A percentile compares a stretch with the other conserved stretches of the same genome.
Evolutionary conservation across 2,888 invertebrate species (phyloP).

Genomic region (Eremobia ochroleuca): DNA sequence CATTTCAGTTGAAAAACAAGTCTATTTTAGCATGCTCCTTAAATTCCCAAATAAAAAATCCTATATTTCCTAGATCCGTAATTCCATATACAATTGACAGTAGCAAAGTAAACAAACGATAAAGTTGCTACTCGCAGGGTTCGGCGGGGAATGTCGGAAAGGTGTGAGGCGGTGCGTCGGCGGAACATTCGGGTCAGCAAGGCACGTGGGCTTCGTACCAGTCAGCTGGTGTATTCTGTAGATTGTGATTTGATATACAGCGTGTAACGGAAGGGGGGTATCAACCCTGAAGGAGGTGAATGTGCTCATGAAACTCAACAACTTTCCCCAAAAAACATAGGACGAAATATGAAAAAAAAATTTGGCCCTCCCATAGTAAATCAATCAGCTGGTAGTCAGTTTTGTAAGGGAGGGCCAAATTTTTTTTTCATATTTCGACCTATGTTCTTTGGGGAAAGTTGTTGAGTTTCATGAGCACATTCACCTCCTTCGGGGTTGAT

Average conservation of each 20-base stretch:
- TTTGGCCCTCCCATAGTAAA: no score
- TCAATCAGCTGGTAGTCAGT: no score
- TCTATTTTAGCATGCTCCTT: background rate
- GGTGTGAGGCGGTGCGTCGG: slow-evolving; percentile 76
- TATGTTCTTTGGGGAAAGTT: no score
- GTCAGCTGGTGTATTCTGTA: slow-evolving; percentile 61
- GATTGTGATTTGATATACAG: slow-evolving; percentile 7
- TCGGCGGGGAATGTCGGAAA: slow-evolving; percentile 67
- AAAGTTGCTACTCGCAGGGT: slow-evolving; percentile 43
- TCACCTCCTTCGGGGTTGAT: no score
- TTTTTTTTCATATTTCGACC: no score
- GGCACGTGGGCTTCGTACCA: slow-evolving; percentile 75
- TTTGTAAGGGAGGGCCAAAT: no score
- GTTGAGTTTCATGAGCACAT: no score
- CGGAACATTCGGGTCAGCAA: slow-evolving; percentile 80
- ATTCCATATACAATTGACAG: slow-evolving; percentile 11
- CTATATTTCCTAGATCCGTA: slow-evolving; percentile 2
- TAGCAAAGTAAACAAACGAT: slow-evolving; percentile 48
- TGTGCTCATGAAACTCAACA: no score
- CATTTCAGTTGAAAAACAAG: background rate
- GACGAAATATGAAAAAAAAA: no score
- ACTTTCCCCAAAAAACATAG: no score
- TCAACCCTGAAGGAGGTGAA: no score
- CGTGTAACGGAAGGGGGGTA: no score
- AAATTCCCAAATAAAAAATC: background rate